A percentile compares a stretch with the other conserved stretches of the same genome.
Evolutionary conservation across 53 echinoderm and acorn worm genomes (phyloP).

Genomic region (Crossaster papposus): DNA sequence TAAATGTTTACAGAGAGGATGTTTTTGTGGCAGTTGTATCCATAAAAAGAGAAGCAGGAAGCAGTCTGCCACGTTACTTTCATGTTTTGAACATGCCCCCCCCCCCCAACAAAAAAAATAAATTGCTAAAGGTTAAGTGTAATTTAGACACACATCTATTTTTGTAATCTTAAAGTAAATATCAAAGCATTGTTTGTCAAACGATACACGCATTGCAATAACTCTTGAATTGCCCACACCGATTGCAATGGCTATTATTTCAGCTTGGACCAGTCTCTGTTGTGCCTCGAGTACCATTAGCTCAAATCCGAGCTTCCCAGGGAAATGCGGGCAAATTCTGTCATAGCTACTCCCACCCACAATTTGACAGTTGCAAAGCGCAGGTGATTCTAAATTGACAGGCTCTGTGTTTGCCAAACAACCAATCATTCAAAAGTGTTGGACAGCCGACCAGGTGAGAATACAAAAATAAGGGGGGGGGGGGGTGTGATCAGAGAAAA

Average conservation of each 20-base stretch:
- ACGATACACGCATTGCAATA: not conserved
- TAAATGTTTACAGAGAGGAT: not conserved
- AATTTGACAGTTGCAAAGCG: constrained; percentile 12
- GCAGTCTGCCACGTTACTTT: no score
- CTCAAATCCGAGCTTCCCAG: not conserved
- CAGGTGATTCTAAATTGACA: constrained; percentile 23
- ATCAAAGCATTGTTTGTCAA: not conserved
- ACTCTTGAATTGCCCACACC: not conserved
- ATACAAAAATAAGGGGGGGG: constrained; percentile 1
- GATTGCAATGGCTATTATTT: not conserved
- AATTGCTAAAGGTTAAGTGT: no score
- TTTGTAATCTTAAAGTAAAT: not conserved
- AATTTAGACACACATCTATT: not conserved
- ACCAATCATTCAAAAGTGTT: constrained; percentile 26
- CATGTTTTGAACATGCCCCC: no score
- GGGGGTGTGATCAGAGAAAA: not conserved
- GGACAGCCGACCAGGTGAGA: not conserved
- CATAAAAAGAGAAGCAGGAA: not conserved
- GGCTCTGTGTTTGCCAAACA: constrained; percentile 16
- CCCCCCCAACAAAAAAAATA: no score
- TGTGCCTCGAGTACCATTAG: not conserved
- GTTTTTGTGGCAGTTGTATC: not conserved
- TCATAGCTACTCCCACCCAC: not conserved
- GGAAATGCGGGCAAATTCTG: not conserved
- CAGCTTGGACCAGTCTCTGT: not conserved